phyloP scores from a whole-genome alignment of 2,888 invertebrate species.

The Aethes cnicana region DNA sequence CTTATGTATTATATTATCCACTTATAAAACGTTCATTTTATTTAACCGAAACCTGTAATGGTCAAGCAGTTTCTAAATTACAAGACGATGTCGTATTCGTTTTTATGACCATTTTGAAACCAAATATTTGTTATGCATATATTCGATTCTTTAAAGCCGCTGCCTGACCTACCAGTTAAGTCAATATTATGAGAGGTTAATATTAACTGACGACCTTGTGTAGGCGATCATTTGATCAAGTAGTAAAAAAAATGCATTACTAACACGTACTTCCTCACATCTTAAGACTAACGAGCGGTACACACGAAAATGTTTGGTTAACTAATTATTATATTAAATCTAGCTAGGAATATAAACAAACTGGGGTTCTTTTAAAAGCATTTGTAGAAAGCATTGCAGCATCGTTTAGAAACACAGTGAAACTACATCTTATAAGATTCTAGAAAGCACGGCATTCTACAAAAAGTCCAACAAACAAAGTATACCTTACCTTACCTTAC shows the following conservation, averaged over 20 bases:
- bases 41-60: conserved; percentile 28
- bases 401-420: too few relatives aligned
- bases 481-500: too few relatives aligned
- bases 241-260: conserved; percentile 15
- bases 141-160: conserved; percentile 40
- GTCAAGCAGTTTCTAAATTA: conserved; percentile 17
- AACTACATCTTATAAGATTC: too few relatives aligned
- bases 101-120: conserved; percentile 30
- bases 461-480: too few relatives aligned
- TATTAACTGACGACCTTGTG: conserved; percentile 54
- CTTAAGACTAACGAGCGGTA: conserved; percentile 17
- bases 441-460: too few relatives aligned
- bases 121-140: conserved; percentile 42
- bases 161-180: conserved; percentile 53
- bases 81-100: conserved; percentile 5
- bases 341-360: too few relatives aligned
- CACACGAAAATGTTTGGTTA: background rate
- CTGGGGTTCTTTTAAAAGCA: too few relatives aligned
- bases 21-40: conserved; percentile 1
- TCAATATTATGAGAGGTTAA: conserved; percentile 40
- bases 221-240: conserved; percentile 47
- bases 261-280: conserved; percentile 18
- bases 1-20: too few relatives aligned
- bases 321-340: background rate
- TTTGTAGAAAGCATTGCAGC: too few relatives aligned